Evolutionary conservation across 2,113 vertebrate genomes (phyloP).

Genomic region (Pitta sordida): DNA sequence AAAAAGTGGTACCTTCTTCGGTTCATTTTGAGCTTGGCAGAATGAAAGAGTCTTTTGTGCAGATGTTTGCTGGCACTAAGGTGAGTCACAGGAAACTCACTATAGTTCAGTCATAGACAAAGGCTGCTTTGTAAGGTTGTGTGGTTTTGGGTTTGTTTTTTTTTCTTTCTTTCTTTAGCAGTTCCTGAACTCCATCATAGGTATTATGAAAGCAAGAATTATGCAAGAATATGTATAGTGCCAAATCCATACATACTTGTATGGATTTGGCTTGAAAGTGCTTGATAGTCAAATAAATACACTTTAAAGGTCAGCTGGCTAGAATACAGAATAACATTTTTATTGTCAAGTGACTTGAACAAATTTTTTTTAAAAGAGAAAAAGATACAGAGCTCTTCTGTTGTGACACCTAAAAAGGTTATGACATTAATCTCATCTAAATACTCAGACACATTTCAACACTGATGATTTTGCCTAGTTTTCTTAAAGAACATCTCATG

Average conservation of each 20-base stretch:
- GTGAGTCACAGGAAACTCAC: background rate
- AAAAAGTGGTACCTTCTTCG: background rate
- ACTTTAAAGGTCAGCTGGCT: constrained; percentile 42
- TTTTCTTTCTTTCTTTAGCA: background rate
- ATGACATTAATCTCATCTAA: background rate
- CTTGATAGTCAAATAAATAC: background rate
- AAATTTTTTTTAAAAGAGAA: background rate
- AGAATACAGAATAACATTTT: background rate
- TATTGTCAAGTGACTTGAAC: background rate
- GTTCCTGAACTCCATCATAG: background rate
- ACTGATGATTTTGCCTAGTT: background rate
- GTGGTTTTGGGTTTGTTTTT: too few relatives aligned
- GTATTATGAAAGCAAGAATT: background rate
- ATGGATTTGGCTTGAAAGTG: too few relatives aligned
- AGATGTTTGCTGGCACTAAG: background rate
- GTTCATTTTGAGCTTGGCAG: background rate
- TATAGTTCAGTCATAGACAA: background rate
- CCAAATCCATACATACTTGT: background rate
- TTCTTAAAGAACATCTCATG: background rate
- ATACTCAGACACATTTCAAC: background rate
- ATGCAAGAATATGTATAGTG: background rate
- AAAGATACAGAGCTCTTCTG: background rate
- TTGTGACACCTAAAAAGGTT: background rate
- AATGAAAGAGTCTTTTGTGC: background rate
- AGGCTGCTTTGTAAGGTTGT: background rate